A percentile compares a stretch with the other conserved stretches of the same genome.
Evolutionary conservation across 2,797 vertebrate species (phyloP).

Genomic region (Enteromius treurensis): DNA sequence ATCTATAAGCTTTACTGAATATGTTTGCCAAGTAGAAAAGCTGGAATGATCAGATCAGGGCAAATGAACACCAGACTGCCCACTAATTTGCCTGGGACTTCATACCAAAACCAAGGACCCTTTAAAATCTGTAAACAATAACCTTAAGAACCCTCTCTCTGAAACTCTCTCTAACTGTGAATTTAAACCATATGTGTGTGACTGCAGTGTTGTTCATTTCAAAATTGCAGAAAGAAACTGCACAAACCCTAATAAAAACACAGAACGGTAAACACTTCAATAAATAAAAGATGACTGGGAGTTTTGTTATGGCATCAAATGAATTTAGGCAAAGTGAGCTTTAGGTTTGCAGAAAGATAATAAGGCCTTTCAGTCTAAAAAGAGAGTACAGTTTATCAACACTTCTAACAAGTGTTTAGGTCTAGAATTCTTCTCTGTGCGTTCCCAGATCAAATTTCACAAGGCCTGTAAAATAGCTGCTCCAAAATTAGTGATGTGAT

Average conservation of each 20-base stretch:
- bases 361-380: constrained; percentile 60
- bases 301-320: constrained; percentile 27
- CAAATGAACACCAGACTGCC: not conserved
- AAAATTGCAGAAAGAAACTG: constrained; percentile 23
- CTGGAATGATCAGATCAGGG: constrained; percentile 1
- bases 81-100: not conserved
- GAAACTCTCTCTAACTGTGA: constrained; percentile 44
- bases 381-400: constrained; percentile 48
- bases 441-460: constrained; percentile 42
- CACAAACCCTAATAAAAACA: constrained; percentile 23
- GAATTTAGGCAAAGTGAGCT: constrained; percentile 33
- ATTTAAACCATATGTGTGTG: constrained; percentile 61
- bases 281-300: constrained; percentile 34
- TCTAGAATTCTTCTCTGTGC: not conserved
- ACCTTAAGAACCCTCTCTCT: constrained; percentile 13
- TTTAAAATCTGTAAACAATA: constrained; percentile 40
- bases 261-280: constrained; percentile 51
- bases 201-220: constrained; percentile 46
- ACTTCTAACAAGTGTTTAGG: not conserved
- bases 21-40: not conserved
- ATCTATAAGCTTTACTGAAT: not conserved
- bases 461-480: constrained; percentile 32
- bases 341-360: constrained; percentile 21
- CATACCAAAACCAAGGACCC: not conserved
- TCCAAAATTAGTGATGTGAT: constrained; percentile 10